Base-by-base conservation (phyloP, 1,140 invertebrate species). In the Octopus sinensis region DNA sequence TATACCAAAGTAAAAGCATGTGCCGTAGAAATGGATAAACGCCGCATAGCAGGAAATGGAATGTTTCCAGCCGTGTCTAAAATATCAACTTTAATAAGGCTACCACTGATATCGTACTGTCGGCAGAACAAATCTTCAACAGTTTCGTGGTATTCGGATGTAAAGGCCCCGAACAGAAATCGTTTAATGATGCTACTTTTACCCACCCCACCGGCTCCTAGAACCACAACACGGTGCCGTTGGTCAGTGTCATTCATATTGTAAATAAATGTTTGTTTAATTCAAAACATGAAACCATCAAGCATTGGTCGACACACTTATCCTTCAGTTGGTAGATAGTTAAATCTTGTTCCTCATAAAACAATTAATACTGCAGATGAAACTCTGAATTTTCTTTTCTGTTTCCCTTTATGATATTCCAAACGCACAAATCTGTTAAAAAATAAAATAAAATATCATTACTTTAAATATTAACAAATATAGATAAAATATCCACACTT, bases 1-100 rank as follows among this genome's bases (percentile, higher is more conserved):
- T 97, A 97, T 10, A 97, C 96, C 23, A 97, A 92, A 62, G 97
- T 93, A 88, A 97, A 97, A 9, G 96, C 96, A 89, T 96, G 94
- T 6, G 96, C 96, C 5, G 95, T 96, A 2, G 96, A 95, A 85
- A 97, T 96, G 84, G 95, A 96, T 52, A 97, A 91, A 77, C 95
- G 92, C 23, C 87, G 79, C 88, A 90, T 89, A 43, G 87, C 89
- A 6, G 88, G 88, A 81, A 89, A 88, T 6, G 84, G 83, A 54
- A 89, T 80, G 68, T 88, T 88, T 54, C 96, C 94, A 12, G 95
- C 95, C 5, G 96, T 97, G 89, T 97, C 96, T 85, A 97, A 88
- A 76, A 97, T 95, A 88, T 97, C 96, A 68, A 97, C 95, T 80
- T 90, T 86, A 82, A 89, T 83, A 30, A 85, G 81, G 3, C 84